Percentiles rank a stretch among this genome's conserved stretches.
Evolutionary conservation across 2,113 vertebrate genomes (phyloP).

Genomic region (Cololabis saira): DNA sequence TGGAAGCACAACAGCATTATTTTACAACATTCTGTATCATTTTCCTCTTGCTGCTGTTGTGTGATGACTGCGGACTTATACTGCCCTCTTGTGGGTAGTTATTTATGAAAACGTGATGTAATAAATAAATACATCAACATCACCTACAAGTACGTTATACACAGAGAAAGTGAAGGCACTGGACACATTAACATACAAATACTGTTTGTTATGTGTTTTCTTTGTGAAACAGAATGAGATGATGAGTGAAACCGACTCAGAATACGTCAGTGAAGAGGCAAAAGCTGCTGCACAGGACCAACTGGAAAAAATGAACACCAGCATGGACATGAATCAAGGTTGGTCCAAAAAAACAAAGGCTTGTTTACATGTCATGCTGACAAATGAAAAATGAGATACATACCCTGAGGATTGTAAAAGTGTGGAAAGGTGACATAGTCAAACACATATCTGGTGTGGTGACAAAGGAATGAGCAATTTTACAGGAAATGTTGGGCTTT

Average conservation of each 20-base stretch:
- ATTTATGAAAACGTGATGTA: constrained; percentile 11
- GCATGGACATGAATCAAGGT: constrained; percentile 83
- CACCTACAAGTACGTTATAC: too few relatives aligned
- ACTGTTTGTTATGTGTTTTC: background rate
- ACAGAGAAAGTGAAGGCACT: too few relatives aligned
- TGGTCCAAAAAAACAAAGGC: background rate
- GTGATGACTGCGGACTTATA: too few relatives aligned
- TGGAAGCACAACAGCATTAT: constrained; percentile 12
- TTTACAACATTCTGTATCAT: too few relatives aligned
- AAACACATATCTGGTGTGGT: too few relatives aligned
- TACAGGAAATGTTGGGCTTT: too few relatives aligned
- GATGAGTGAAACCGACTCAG: constrained; percentile 48
- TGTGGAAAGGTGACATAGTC: too few relatives aligned
- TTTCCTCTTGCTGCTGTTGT: too few relatives aligned
- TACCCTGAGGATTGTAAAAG: background rate
- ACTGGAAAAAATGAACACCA: constrained; percentile 81
- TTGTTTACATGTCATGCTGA: background rate
- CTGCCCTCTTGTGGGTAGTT: too few relatives aligned
- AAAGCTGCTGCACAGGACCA: constrained; percentile 66
- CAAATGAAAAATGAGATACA: background rate
- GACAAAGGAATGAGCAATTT: too few relatives aligned
- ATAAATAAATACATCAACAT: too few relatives aligned
- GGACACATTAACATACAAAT: too few relatives aligned
- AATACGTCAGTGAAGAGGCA: constrained; percentile 18
- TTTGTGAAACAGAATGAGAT: constrained; percentile 63